Conservation (phyloP, 2,888 invertebrate genomes). For the Colletes collaris region DNA sequence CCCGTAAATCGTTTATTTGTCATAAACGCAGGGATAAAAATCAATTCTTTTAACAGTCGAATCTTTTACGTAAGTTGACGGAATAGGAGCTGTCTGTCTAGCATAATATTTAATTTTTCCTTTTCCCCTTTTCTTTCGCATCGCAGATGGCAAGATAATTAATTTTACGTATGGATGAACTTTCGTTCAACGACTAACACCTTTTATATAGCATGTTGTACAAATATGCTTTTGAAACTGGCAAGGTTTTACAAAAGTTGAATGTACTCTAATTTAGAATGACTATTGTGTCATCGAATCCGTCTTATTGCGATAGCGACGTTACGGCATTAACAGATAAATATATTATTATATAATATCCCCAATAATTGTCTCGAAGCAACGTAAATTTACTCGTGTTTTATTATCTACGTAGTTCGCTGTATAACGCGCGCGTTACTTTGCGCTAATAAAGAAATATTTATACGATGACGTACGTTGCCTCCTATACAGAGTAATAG, state of each 20-base stretch:
- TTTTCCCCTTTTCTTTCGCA: neutral
- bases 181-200: neutral
- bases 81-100: neutral
- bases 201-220: neutral
- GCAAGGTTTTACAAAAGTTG: constrained; percentile 24
- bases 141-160: neutral
- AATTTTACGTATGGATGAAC: neutral
- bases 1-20: neutral
- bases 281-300: constrained; percentile 33
- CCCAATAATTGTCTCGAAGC: neutral
- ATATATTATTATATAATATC: constrained; percentile 60
- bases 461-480: neutral
- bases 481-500: neutral
- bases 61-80: neutral
- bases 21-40: neutral
- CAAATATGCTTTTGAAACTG: neutral
- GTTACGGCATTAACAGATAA: constrained; percentile 57
- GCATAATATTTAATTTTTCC: neutral
- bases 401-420: constrained; percentile 9
- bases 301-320: constrained; percentile 39
- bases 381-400: constrained; percentile 34
- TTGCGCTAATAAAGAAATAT: neutral
- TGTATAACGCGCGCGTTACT: neutral
- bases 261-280: constrained; percentile 32
- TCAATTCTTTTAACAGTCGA: neutral